Evolutionary conservation across 1,140 invertebrate species (phyloP).

Genomic region (Brachionus plicatilis): DNA sequence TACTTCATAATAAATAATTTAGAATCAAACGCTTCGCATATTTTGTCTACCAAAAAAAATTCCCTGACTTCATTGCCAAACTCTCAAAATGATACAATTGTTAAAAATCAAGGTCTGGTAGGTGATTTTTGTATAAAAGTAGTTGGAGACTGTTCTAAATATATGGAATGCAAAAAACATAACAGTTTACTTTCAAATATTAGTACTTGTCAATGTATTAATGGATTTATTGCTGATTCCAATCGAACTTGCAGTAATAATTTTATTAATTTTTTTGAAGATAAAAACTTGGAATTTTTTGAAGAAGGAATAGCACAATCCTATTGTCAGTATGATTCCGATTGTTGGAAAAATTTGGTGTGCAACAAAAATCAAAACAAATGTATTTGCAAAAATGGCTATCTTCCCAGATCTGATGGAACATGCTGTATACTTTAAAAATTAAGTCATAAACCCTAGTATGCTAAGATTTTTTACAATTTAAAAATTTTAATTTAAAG

Average conservation of each 20-base stretch:
- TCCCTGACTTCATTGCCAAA: background rate
- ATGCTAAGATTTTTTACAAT: too few relatives aligned
- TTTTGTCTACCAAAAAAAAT: background rate
- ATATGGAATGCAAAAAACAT: conserved; percentile 29
- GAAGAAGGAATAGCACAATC: background rate
- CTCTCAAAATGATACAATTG: background rate
- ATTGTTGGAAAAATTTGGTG: conserved; percentile 1
- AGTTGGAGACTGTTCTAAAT: background rate
- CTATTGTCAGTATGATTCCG: background rate
- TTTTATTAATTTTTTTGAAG: background rate
- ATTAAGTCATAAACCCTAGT: background rate
- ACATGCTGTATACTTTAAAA: background rate
- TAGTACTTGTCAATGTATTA: background rate
- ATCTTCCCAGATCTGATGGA: background rate
- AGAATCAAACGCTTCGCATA: background rate
- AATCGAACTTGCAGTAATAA: conserved; percentile 11
- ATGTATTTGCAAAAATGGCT: conserved; percentile 1
- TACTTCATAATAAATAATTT: background rate
- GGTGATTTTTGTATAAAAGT: background rate
- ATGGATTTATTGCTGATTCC: background rate
- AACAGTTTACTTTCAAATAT: background rate
- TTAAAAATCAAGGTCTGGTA: background rate
- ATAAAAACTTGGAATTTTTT: background rate
- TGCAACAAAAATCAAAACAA: background rate
- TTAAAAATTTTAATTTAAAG: too few relatives aligned